Evolutionary conservation across 2,888 invertebrate species (phyloP).

Genomic region (Andricus curvator): DNA sequence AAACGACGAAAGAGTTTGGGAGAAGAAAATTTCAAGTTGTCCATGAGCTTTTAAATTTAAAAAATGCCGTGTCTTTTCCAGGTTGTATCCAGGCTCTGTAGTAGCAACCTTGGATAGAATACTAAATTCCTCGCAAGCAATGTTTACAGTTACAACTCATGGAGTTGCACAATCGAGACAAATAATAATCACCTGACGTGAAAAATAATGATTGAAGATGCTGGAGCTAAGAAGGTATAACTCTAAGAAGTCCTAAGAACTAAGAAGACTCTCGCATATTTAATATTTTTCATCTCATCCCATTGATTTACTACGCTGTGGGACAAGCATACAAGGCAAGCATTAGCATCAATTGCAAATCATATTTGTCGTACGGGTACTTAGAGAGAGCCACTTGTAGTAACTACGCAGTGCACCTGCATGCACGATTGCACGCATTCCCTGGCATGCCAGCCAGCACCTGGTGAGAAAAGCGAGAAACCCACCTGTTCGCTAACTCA

Average conservation of each 20-base stretch:
- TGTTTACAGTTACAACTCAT: slow-evolving; percentile 1
- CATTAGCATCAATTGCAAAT: slow-evolving; percentile 41
- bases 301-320: slow-evolving; percentile 35
- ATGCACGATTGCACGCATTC: slow-evolving; percentile 55
- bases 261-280: slow-evolving; percentile 6
- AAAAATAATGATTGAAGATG: slow-evolving; percentile 15
- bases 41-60: no score
- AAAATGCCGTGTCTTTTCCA: no score
- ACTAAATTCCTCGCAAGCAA: neutral
- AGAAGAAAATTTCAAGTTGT: no score
- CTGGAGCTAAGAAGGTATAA: neutral
- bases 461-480: slow-evolving; percentile 63
- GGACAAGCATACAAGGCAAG: slow-evolving; percentile 23
- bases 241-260: neutral
- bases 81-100: no score
- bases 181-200: neutral
- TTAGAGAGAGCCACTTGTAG: slow-evolving; percentile 40
- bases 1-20: no score
- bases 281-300: slow-evolving; percentile 11
- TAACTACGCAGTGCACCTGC: slow-evolving; percentile 57
- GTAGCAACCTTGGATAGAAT: neutral
- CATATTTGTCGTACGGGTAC: slow-evolving; percentile 36
- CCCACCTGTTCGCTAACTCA: slow-evolving; percentile 63
- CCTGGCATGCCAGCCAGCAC: slow-evolving; percentile 58
- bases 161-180: neutral